Percentiles rank a stretch among this genome's conserved stretches.
Conservation (phyloP, 2,888 invertebrate genomes). For the Zaprionus bogoriensis region DNA sequence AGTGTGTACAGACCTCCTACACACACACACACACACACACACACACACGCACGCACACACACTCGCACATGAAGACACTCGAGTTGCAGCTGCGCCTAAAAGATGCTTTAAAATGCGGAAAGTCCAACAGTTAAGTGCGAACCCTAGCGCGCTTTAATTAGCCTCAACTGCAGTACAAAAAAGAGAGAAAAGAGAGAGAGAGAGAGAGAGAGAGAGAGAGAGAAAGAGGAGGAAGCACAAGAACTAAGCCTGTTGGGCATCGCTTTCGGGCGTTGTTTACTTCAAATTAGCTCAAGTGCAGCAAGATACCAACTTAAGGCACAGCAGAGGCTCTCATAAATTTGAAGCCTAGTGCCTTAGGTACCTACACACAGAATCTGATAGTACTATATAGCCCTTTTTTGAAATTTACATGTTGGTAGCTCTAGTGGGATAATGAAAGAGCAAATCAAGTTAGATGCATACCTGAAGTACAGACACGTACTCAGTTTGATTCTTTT, state of each 20-base stretch:
- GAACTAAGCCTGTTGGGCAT: too few species aligned
- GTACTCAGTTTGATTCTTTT: too few species aligned
- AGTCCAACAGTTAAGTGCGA: slow-evolving; percentile 21
- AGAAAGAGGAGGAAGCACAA: too few species aligned
- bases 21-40: slow-evolving; percentile 5
- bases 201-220: too few species aligned
- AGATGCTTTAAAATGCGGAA: slow-evolving; percentile 55
- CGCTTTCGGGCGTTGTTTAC: slow-evolving; percentile 15
- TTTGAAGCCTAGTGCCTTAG: too few species aligned
- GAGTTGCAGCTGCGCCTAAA: slow-evolving; percentile 71
- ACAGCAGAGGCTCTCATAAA: not conserved
- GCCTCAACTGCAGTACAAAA: slow-evolving; percentile 29
- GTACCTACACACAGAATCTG: too few species aligned
- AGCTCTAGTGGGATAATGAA: too few species aligned
- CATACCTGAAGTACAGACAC: too few species aligned
- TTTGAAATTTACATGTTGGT: too few species aligned
- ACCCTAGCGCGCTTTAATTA: slow-evolving; percentile 47
- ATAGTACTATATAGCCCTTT: too few species aligned
- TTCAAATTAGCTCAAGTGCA: not conserved
- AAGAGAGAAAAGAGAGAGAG: too few species aligned
- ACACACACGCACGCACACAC: not conserved
- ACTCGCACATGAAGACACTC: slow-evolving; percentile 37
- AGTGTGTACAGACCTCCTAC: slow-evolving; percentile 24
- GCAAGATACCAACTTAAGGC: not conserved
- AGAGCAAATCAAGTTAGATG: too few species aligned